These are phyloP conservation scores for Albula goreensis DNA, from an alignment of 2,113 vertebrate genomes.

Conservation along the genomic window DNA sequence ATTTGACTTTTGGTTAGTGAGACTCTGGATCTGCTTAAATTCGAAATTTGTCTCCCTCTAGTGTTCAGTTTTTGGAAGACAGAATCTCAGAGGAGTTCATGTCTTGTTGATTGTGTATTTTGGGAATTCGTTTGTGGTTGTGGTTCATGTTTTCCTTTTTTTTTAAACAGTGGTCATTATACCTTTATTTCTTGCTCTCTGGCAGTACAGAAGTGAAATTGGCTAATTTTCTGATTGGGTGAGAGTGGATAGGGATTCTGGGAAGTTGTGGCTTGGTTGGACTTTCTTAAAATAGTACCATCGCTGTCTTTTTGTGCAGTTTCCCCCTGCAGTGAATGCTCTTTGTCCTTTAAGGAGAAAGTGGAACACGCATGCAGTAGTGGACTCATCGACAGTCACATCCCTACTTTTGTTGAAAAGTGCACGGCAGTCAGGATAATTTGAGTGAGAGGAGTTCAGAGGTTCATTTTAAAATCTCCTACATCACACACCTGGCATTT, in stretches of 20 bases:
- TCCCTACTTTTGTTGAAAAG: no score
- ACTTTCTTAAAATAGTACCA: background rate
- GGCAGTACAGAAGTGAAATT: background rate
- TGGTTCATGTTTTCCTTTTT: no score
- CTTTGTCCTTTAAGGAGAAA: background rate
- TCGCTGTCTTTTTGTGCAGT: background rate
- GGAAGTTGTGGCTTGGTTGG: background rate
- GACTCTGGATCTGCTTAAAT: background rate
- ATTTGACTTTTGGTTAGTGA: background rate
- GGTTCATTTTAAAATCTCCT: background rate
- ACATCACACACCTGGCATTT: conserved; percentile 32
- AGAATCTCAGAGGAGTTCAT: background rate
- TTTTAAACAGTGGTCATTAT: no score
- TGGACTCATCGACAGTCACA: no score
- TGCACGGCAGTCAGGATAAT: background rate
- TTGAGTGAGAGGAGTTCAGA: background rate
- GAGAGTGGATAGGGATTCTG: background rate
- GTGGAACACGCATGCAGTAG: background rate
- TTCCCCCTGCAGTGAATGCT: background rate
- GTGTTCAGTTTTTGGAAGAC: conserved; percentile 10
- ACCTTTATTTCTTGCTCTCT: background rate
- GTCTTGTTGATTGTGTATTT: background rate
- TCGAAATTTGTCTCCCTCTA: conserved; percentile 27
- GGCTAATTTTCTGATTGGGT: background rate
- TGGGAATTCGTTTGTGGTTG: no score